These are phyloP conservation scores for Pungitius pungitius DNA, from an alignment of 2,113 vertebrate species.

Conservation along the genomic window DNA sequence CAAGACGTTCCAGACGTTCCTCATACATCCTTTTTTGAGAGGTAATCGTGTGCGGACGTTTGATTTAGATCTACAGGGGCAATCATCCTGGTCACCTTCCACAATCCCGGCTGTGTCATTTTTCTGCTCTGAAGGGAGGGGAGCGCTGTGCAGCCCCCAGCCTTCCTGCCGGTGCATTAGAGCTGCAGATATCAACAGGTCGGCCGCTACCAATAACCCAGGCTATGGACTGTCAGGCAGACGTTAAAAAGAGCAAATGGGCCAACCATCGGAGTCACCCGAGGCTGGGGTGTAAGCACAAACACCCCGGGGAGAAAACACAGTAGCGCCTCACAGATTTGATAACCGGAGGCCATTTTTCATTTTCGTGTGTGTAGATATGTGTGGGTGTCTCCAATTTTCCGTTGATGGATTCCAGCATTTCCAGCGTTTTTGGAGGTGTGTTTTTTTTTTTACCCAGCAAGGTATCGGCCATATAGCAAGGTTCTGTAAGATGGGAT, in stretches of 20 bases:
- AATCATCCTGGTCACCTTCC: constrained; percentile 62
- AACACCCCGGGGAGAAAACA: constrained; percentile 32
- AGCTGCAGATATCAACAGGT: constrained; percentile 60
- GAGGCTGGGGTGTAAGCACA: constrained; percentile 45
- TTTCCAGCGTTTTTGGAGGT: constrained; percentile 34
- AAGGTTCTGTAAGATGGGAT: constrained; percentile 58
- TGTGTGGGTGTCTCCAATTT: constrained; percentile 9
- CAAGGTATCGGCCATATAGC: constrained; percentile 55
- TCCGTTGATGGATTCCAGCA: constrained; percentile 21
- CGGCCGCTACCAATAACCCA: constrained; percentile 47
- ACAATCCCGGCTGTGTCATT: constrained; percentile 51
- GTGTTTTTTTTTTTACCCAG: constrained; percentile 41
- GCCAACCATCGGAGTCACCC: constrained; percentile 41
- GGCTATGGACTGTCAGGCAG: constrained; percentile 44
- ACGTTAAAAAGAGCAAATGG: constrained; percentile 61
- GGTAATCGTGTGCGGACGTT: constrained; percentile 47
- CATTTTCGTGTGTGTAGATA: not conserved
- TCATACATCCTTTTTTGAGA: constrained; percentile 47
- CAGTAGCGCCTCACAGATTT: constrained; percentile 9
- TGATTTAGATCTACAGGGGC: constrained; percentile 58
- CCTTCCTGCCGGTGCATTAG: constrained; percentile 36
- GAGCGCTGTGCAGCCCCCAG: constrained; percentile 49
- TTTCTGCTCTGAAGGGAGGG: constrained; percentile 51
- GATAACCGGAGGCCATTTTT: constrained; percentile 4
- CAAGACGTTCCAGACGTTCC: constrained; percentile 37